A percentile compares a stretch with the other conserved stretches of the same genome.
Evolutionary conservation across 2,113 vertebrate species (phyloP).

Genomic region (Centropus bengalensis): DNA sequence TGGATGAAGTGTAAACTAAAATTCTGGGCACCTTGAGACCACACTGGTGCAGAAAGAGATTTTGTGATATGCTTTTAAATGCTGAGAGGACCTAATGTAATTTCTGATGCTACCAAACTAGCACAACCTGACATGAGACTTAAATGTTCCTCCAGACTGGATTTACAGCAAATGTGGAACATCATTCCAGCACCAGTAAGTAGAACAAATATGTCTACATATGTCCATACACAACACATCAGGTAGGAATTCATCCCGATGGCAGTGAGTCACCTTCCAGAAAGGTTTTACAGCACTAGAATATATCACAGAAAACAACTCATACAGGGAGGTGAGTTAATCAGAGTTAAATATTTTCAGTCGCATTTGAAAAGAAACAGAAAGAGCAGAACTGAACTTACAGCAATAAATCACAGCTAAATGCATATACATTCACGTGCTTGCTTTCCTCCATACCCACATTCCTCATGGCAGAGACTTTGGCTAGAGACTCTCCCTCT

Average conservation of each 20-base stretch:
- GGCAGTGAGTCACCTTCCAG: not conserved
- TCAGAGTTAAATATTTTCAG: constrained; percentile 48
- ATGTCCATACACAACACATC: not conserved
- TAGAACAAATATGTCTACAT: not conserved
- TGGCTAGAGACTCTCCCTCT: not conserved
- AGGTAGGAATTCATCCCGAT: constrained; percentile 32
- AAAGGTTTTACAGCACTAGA: constrained; percentile 7
- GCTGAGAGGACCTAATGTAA: not conserved
- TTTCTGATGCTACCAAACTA: not conserved
- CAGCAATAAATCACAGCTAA: constrained; percentile 34
- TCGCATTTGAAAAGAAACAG: constrained; percentile 52
- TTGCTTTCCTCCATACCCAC: not conserved
- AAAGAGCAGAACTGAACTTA: constrained; percentile 29
- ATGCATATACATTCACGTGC: not conserved
- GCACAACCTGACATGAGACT: constrained; percentile 17
- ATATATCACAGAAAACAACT: constrained; percentile 54
- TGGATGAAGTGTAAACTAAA: not conserved
- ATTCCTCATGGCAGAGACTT: not conserved
- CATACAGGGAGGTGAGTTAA: not conserved
- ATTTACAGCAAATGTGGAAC: constrained; percentile 12
- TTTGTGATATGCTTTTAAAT: not conserved
- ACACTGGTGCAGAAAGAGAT: not conserved
- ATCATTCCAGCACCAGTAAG: constrained; percentile 20
- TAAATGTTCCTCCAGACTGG: constrained; percentile 19
- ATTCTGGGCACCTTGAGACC: not conserved